A percentile compares a stretch with the other conserved stretches of the same genome.
Evolutionary conservation across 2,888 invertebrate species (phyloP).

Genomic region (Tipula helvola): DNA sequence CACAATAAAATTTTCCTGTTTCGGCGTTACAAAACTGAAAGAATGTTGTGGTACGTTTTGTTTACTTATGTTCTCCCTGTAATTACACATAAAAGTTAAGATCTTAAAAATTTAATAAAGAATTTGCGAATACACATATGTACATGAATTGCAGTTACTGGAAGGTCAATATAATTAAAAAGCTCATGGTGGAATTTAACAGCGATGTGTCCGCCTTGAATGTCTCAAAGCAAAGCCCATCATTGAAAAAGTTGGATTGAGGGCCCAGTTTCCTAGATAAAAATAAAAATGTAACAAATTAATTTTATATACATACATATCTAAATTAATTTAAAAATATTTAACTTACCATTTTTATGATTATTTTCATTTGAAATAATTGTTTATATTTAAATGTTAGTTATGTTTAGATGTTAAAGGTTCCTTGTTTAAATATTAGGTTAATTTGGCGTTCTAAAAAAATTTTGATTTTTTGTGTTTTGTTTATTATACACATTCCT

Average conservation of each 20-base stretch:
- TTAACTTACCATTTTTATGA: no score
- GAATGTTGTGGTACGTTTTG: conserved; percentile 92
- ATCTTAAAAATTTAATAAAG: not conserved
- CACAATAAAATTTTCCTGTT: conserved; percentile 84
- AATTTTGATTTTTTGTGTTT: no score
- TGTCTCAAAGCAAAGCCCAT: conserved; percentile 95
- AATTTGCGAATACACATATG: conserved; percentile 39
- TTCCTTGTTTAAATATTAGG: no score
- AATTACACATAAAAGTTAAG: conserved; percentile 22
- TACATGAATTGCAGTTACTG: conserved; percentile 93
- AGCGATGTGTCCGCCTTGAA: conserved; percentile 85
- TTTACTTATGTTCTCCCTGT: conserved; percentile 97
- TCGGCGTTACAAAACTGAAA: conserved; percentile 97
- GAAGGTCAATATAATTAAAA: conserved; percentile 92
- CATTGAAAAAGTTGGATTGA: conserved; percentile 80
- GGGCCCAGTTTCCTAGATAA: no score
- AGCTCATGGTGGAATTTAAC: conserved; percentile 94
- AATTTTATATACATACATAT: no score
- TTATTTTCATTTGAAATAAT: no score
- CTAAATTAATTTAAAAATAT: no score
- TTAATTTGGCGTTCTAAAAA: no score
- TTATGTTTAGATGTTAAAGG: no score
- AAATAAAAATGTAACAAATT: no score
- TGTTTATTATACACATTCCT: no score
- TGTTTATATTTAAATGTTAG: no score